phyloP scores from a whole-genome alignment of 2,797 vertebrate species.

The Sarcoramphus papa region DNA sequence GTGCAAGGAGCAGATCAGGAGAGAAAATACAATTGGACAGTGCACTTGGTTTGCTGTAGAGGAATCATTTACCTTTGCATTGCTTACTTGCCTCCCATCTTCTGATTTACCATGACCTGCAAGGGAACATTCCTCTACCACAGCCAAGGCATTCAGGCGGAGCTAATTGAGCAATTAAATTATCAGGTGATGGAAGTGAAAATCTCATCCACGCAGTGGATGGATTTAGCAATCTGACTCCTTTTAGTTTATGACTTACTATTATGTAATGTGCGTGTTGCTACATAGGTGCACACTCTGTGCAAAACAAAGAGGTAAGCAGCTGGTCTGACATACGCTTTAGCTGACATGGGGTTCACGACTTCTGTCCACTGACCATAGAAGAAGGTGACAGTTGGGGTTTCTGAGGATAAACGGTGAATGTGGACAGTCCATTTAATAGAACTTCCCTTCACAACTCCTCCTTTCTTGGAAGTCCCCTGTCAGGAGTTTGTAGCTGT shows the following conservation, averaged over 20 bases:
- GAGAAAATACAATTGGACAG: background rate
- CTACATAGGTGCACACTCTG: background rate
- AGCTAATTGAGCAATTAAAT: conserved; percentile 50
- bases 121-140: conserved; percentile 21
- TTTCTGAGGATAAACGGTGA: background rate
- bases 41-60: background rate
- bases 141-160: background rate
- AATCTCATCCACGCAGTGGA: background rate
- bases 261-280: background rate
- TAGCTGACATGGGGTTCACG: background rate
- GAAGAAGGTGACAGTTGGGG: background rate
- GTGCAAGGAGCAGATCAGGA: background rate
- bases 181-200: conserved; percentile 47
- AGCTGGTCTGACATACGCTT: background rate
- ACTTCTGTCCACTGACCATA: background rate
- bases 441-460: background rate
- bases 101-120: background rate
- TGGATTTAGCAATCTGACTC: conserved; percentile 33
- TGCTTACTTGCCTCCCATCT: background rate
- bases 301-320: background rate
- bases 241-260: conserved; percentile 11
- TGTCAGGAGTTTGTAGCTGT: background rate
- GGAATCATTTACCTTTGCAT: background rate
- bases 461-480: background rate
- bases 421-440: background rate